Conservation (phyloP, 2,888 invertebrate genomes). For the Spodoptera littoralis region DNA sequence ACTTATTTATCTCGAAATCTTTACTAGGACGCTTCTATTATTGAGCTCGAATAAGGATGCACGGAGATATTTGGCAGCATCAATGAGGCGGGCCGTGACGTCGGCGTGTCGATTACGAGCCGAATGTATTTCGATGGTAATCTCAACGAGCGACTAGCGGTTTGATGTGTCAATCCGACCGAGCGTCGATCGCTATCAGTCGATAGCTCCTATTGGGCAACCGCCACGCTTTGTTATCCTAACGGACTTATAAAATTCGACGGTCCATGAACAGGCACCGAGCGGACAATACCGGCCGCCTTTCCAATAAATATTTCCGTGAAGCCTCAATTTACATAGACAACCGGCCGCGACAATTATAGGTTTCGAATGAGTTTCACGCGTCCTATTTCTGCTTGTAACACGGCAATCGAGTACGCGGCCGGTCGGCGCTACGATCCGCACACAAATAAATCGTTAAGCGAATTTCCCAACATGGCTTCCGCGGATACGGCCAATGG, state of each 20-base stretch:
- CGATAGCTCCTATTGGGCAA: conserved; percentile 85
- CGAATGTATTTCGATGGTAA: conserved; percentile 82
- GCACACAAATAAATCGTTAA: conserved; percentile 83
- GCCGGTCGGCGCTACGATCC: conserved; percentile 68
- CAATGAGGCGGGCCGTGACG: conserved; percentile 77
- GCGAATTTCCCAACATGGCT: conserved; percentile 85
- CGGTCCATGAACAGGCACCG: conserved; percentile 70
- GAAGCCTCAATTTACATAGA: conserved; percentile 60
- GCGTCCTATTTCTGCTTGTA: conserved; percentile 66
- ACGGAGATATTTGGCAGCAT: conserved; percentile 72
- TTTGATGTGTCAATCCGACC: conserved; percentile 87
- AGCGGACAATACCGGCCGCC: conserved; percentile 68
- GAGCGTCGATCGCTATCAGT: conserved; percentile 79
- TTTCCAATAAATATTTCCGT: conserved; percentile 66
- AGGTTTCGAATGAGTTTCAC: conserved; percentile 68
- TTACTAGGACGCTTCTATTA: conserved; percentile 49
- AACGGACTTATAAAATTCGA: conserved; percentile 82
- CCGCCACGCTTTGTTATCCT: conserved; percentile 85
- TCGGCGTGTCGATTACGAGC: conserved; percentile 81
- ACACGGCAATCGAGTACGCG: conserved; percentile 69
- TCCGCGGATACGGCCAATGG: conserved; percentile 75
- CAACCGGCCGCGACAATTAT: conserved; percentile 57
- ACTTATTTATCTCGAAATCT: conserved; percentile 45
- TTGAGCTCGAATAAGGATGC: conserved; percentile 50
- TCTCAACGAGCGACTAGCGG: conserved; percentile 78